Percentiles rank a stretch among this genome's conserved stretches.
Conservation (phyloP, 1,140 invertebrate genomes). For the Drosophila nigromelanica region DNA sequence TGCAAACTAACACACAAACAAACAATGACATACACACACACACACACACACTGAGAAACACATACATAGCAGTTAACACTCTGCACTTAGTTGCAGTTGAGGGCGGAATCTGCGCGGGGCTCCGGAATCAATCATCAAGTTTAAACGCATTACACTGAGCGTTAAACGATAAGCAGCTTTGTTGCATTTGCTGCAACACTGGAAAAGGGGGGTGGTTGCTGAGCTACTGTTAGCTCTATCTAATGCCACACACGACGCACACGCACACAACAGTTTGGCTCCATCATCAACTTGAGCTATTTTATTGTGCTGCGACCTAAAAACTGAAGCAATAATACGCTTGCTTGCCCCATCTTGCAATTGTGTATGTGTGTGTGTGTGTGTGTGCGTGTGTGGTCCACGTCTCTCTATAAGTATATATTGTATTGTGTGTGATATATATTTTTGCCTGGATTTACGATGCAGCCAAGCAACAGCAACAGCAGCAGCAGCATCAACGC, state of each 20-base stretch:
- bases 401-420: slow-evolving; percentile 39
- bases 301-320: slow-evolving; percentile 71
- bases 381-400: slow-evolving; percentile 8
- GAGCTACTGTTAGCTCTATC: slow-evolving; percentile 55
- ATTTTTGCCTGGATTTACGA: slow-evolving; percentile 67
- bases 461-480: slow-evolving; percentile 53
- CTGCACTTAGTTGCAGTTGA: slow-evolving; percentile 69
- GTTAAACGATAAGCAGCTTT: slow-evolving; percentile 82
- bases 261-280: slow-evolving; percentile 33
- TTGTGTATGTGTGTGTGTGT: slow-evolving; percentile 1
- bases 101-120: neutral
- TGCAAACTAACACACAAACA: slow-evolving; percentile 48
- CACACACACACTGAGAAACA: neutral
- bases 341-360: slow-evolving; percentile 64
- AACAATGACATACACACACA: slow-evolving; percentile 1
- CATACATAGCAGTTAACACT: slow-evolving; percentile 31
- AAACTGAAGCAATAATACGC: slow-evolving; percentile 79
- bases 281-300: slow-evolving; percentile 70
- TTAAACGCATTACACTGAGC: slow-evolving; percentile 80
- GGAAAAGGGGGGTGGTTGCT: neutral
- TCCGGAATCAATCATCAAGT: slow-evolving; percentile 76
- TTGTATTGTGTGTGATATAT: slow-evolving; percentile 52
- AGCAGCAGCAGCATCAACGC: slow-evolving; percentile 33
- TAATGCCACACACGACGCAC: slow-evolving; percentile 32
- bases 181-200: slow-evolving; percentile 58